Conservation (phyloP, 1,140 invertebrate genomes). For the Calephelis nemesis region DNA sequence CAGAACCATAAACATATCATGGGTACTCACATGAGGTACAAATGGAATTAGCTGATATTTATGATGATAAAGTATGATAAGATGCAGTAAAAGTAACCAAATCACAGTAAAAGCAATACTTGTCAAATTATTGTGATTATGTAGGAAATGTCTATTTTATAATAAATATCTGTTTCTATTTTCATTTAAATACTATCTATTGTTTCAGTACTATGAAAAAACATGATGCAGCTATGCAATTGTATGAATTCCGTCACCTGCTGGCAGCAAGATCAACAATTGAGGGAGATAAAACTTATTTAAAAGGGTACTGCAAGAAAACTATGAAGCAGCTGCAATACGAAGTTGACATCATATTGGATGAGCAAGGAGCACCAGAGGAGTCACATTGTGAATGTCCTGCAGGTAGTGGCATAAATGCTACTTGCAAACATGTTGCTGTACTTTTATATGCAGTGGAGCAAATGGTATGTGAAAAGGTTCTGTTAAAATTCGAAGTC, state of each 20-base stretch:
- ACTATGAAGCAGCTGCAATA: slow-evolving; percentile 20
- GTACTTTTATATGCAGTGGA: slow-evolving; percentile 17
- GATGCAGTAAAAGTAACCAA: too few relatives aligned
- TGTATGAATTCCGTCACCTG: slow-evolving; percentile 5
- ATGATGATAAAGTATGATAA: too few relatives aligned
- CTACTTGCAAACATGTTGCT: slow-evolving; percentile 24
- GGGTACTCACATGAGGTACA: too few relatives aligned
- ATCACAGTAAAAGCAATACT: too few relatives aligned
- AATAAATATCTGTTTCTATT: too few relatives aligned
- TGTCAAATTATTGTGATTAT: too few relatives aligned
- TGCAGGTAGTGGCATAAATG: slow-evolving; percentile 26
- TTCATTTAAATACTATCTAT: too few relatives aligned
- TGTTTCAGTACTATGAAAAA: too few relatives aligned
- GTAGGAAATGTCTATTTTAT: too few relatives aligned
- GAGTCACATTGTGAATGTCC: slow-evolving; percentile 25
- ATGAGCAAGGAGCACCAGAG: slow-evolving; percentile 15
- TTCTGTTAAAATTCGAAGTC: neutral
- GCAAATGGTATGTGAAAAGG: slow-evolving; percentile 1
- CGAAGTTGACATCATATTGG: slow-evolving; percentile 18
- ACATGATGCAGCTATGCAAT: neutral
- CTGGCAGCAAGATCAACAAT: neutral
- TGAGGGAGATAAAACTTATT: neutral
- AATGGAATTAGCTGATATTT: too few relatives aligned
- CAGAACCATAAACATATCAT: too few relatives aligned
- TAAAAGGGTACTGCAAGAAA: slow-evolving; percentile 18